These are phyloP conservation scores for Drosophila peninsularis DNA, from an alignment of 2,888 invertebrate genomes.

Conservation along the genomic window DNA sequence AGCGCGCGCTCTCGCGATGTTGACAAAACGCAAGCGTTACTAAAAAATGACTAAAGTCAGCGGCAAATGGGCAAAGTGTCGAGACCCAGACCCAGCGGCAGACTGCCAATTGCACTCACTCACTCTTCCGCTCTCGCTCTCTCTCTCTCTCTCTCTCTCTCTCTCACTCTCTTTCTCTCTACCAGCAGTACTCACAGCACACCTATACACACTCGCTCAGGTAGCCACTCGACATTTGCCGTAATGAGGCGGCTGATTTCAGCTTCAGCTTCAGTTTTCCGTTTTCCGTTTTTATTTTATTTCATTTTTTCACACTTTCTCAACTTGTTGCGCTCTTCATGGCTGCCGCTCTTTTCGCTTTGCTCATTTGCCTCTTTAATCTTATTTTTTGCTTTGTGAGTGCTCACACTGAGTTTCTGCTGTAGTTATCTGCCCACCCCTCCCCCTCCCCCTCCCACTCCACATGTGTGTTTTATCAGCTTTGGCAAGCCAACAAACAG, in stretches of 20 bases:
- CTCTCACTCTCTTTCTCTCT: background rate
- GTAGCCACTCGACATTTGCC: conserved; percentile 38
- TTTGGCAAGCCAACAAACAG: conserved; percentile 69
- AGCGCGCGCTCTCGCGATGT: conserved; percentile 74
- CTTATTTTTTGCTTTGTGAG: conserved; percentile 3
- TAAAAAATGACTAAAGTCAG: conserved; percentile 78
- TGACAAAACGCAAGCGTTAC: conserved; percentile 80
- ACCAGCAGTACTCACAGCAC: conserved; percentile 19
- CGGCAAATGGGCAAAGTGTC: conserved; percentile 62
- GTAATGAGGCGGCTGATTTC: conserved; percentile 66
- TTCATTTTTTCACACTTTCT: conserved; percentile 39
- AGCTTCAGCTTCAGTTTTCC: conserved; percentile 33
- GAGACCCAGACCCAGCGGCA: conserved; percentile 57
- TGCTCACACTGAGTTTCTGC: conserved; percentile 24
- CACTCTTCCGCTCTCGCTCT: conserved; percentile 29
- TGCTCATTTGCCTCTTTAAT: conserved; percentile 45
- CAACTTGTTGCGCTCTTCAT: conserved; percentile 61
- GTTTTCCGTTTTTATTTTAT: conserved; percentile 22
- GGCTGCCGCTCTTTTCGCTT: conserved; percentile 33
- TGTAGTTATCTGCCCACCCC: conserved; percentile 31
- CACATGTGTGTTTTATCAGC: conserved; percentile 65
- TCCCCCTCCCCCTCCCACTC: background rate
- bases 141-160: background rate
- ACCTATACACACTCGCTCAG: conserved; percentile 24
- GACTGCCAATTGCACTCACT: conserved; percentile 51